Conservation (phyloP, 2,888 invertebrate species). For the Periphyllus acericola region DNA sequence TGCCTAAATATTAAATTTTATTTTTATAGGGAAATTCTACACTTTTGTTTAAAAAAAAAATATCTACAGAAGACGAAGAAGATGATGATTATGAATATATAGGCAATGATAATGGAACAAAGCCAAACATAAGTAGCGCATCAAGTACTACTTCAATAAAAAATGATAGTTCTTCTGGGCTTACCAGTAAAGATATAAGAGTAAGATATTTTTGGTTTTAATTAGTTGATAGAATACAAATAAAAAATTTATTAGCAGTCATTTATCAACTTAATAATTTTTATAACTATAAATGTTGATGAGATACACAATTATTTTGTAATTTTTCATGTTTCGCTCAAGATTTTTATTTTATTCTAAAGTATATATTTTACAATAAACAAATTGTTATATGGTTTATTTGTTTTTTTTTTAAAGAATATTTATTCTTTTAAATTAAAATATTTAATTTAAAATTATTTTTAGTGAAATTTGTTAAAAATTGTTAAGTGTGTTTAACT, state of each 20-base stretch:
- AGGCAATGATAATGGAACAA: conserved; percentile 7
- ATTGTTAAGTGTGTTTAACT: too few species aligned
- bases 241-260: too few species aligned
- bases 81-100: conserved; percentile 50
- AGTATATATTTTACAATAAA: background rate
- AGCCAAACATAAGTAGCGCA: background rate
- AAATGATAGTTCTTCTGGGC: background rate
- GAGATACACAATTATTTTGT: background rate
- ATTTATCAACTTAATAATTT: background rate
- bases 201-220: conserved; percentile 13
- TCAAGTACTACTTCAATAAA: conserved; percentile 26
- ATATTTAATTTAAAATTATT: too few species aligned
- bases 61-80: conserved; percentile 62
- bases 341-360: background rate
- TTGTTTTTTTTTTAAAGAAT: background rate
- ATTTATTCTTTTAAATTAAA: background rate
- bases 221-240: background rate
- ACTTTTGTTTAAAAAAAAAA: conserved; percentile 77
- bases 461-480: too few species aligned
- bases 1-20: background rate
- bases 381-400: background rate
- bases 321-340: background rate
- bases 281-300: background rate
- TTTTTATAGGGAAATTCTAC: conserved; percentile 78
- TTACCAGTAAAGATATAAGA: conserved; percentile 37